Evolutionary conservation across 2,888 invertebrate genomes (phyloP).

Genomic region (Venustoraphidia nigricollis): DNA sequence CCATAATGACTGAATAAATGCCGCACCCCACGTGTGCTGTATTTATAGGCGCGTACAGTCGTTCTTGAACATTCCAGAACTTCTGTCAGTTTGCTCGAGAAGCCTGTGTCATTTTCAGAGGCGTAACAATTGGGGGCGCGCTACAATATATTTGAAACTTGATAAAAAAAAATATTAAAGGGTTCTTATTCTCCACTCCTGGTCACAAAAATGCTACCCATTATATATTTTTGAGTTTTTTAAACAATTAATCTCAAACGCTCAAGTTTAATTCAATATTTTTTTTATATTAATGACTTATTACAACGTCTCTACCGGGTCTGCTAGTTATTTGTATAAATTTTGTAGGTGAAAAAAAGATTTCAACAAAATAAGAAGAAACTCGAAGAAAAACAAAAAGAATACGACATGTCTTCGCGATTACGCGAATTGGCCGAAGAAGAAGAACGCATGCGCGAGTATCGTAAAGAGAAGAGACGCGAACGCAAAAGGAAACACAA

Average conservation of each 20-base stretch:
- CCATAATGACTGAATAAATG: too few species aligned
- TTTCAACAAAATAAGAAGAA: constrained; percentile 89
- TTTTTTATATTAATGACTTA: neutral
- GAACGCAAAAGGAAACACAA: constrained; percentile 77
- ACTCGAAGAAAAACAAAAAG: constrained; percentile 86
- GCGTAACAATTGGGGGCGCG: too few species aligned
- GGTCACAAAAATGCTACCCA: constrained; percentile 1
- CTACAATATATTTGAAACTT: too few species aligned
- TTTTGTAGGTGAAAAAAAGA: constrained; percentile 57
- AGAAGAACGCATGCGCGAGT: constrained; percentile 85
- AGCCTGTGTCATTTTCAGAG: too few species aligned
- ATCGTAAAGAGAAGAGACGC: constrained; percentile 72
- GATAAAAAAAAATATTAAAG: too few species aligned
- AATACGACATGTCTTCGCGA: constrained; percentile 84
- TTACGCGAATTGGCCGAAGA: constrained; percentile 90
- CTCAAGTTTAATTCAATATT: neutral
- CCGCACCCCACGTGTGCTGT: too few species aligned
- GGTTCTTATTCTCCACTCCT: too few species aligned
- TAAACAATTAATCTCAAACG: neutral
- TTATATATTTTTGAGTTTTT: too few species aligned
- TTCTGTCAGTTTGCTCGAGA: too few species aligned
- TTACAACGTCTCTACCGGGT: too few species aligned
- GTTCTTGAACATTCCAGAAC: too few species aligned
- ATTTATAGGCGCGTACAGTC: too few species aligned
- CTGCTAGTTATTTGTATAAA: neutral